Evolutionary conservation across 2,797 vertebrate species (phyloP).

Genomic region (Scomberomorus guttatus): DNA sequence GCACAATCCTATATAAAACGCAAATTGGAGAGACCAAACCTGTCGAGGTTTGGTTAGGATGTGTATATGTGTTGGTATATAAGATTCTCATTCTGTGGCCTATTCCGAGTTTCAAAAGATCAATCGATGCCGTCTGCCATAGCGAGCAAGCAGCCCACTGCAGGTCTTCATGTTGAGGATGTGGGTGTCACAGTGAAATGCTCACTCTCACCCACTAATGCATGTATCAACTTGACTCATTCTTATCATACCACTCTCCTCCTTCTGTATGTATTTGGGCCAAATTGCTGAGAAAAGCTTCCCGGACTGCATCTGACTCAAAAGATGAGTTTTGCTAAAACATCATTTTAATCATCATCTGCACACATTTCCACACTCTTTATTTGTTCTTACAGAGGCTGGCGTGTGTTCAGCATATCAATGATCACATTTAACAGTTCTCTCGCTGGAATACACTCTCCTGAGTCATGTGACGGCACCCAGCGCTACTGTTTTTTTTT

Average conservation of each 20-base stretch:
- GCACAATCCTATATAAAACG: conserved; percentile 18
- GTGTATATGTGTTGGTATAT: background rate
- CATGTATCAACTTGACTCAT: conserved; percentile 76
- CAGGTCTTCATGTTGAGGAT: conserved; percentile 54
- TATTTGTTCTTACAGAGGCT: conserved; percentile 22
- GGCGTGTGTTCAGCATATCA: conserved; percentile 50
- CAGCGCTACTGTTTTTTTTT: conserved; percentile 26
- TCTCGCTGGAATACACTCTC: conserved; percentile 13
- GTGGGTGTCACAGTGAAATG: conserved; percentile 71
- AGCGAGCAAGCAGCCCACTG: conserved; percentile 51
- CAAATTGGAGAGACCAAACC: conserved; percentile 8
- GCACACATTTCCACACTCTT: conserved; percentile 15
- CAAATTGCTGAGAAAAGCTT: conserved; percentile 23
- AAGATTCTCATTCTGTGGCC: conserved; percentile 32
- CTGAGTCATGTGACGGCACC: conserved; percentile 43
- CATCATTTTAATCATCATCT: conserved; percentile 20
- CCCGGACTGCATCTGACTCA: conserved; percentile 40
- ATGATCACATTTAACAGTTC: conserved; percentile 21
- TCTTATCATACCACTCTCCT: conserved; percentile 56
- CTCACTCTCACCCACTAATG: conserved; percentile 67
- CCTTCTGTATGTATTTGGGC: conserved; percentile 37
- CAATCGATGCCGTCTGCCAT: conserved; percentile 60
- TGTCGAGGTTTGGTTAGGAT: conserved; percentile 8
- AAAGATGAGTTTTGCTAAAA: conserved; percentile 25
- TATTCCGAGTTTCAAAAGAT: conserved; percentile 59